A percentile compares a stretch with the other conserved stretches of the same genome.
These are phyloP conservation scores for Caracal caracal DNA, from an alignment of 2,113 vertebrate species.

Conservation along the genomic window DNA sequence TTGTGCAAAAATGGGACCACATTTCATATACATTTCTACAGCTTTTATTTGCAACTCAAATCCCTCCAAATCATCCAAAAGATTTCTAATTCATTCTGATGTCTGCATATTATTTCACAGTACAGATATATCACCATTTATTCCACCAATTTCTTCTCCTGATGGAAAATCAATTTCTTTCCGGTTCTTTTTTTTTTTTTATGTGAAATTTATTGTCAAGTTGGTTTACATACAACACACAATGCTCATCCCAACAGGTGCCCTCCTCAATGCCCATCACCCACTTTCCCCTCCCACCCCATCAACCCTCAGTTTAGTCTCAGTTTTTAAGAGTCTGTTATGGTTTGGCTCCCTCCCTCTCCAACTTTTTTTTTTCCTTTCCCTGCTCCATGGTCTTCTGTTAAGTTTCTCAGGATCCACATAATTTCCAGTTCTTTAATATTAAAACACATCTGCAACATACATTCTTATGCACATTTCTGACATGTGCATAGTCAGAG, in stretches of 20 bases:
- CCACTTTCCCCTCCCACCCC: too few species aligned
- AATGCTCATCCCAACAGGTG: too few species aligned
- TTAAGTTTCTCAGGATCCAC: too few species aligned
- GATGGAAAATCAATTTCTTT: not conserved
- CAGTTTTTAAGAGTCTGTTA: too few species aligned
- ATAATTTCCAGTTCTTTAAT: slow-evolving; percentile 8
- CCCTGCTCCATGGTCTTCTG: too few species aligned
- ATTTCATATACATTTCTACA: not conserved
- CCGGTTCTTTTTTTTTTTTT: not conserved
- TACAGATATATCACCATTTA: not conserved
- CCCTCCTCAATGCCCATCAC: too few species aligned
- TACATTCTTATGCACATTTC: not conserved
- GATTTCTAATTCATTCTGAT: not conserved
- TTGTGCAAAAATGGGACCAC: not conserved
- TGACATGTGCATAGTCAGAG: not conserved
- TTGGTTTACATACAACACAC: too few species aligned
- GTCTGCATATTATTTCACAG: not conserved
- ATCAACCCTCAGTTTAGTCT: too few species aligned
- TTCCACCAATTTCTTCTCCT: not conserved
- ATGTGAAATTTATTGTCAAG: too few species aligned
- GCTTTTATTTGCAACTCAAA: slow-evolving; percentile 14
- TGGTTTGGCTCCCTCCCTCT: too few species aligned
- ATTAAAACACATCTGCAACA: not conserved
- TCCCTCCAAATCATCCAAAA: slow-evolving; percentile 14
- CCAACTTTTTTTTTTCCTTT: too few species aligned